Conservation (phyloP, 2,888 invertebrate genomes). For the Dugesia japonica region DNA sequence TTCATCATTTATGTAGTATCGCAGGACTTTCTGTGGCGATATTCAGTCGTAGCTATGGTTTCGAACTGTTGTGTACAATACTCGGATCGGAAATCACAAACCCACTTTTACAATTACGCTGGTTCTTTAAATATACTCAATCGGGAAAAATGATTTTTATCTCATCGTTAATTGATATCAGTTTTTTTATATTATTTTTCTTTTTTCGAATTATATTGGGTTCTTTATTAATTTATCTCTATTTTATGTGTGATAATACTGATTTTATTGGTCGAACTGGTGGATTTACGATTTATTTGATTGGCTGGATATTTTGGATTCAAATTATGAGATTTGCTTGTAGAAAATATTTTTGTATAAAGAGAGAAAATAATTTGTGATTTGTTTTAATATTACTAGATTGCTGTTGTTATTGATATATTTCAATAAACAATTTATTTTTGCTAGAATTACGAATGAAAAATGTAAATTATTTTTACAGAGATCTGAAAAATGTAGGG, state of each 20-base stretch:
- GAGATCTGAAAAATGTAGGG: too few species aligned
- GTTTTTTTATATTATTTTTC: slow-evolving; percentile 43
- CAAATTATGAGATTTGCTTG: not conserved
- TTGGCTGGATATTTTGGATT: slow-evolving; percentile 42
- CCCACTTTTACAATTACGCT: slow-evolving; percentile 45
- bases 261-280: slow-evolving; percentile 41
- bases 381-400: too few species aligned
- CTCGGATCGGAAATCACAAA: slow-evolving; percentile 45
- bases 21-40: slow-evolving; percentile 39
- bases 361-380: not conserved
- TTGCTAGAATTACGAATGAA: too few species aligned
- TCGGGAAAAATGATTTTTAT: not conserved
- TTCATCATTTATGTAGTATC: slow-evolving; percentile 44
- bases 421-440: too few species aligned
- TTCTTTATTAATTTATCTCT: slow-evolving; percentile 39
- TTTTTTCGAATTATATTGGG: slow-evolving; percentile 41
- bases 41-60: slow-evolving; percentile 40
- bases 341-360: slow-evolving; percentile 1
- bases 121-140: slow-evolving; percentile 39
- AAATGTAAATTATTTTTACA: too few species aligned
- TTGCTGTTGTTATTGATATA: too few species aligned
- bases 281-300: slow-evolving; percentile 40
- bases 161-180: slow-evolving; percentile 37
- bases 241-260: slow-evolving; percentile 39
- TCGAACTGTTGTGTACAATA: slow-evolving; percentile 44